phyloP scores from a whole-genome alignment of 2,888 invertebrate genomes.

The Neuroscelio doddi region DNA sequence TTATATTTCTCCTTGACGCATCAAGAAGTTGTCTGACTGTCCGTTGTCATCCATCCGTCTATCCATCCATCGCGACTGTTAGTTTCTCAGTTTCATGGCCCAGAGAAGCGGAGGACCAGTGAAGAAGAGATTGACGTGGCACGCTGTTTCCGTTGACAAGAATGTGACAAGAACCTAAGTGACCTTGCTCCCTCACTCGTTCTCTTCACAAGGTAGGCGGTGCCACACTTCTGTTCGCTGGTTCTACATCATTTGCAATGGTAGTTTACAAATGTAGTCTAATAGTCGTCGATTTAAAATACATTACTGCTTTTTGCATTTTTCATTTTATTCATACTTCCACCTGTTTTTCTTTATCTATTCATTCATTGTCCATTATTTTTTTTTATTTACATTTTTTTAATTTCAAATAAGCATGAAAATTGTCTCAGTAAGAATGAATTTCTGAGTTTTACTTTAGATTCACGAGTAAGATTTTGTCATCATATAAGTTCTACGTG shows the following conservation, averaged over 20 bases:
- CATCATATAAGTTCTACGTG: constrained; percentile 18
- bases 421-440: no score
- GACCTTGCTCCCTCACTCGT: constrained; percentile 58
- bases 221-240: constrained; percentile 49
- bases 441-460: no score
- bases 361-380: no score
- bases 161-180: constrained; percentile 71
- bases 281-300: constrained; percentile 24
- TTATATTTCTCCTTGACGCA: constrained; percentile 72
- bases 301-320: no score
- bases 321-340: no score
- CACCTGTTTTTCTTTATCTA: no score
- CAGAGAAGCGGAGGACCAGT: constrained; percentile 54
- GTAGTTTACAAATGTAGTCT: constrained; percentile 29
- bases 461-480: constrained; percentile 8
- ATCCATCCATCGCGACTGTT: constrained; percentile 52
- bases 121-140: constrained; percentile 70
- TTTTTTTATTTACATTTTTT: no score
- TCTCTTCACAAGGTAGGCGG: constrained; percentile 54
- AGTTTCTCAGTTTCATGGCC: constrained; percentile 55
- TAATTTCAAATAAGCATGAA: no score
- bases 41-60: constrained; percentile 55
- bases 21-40: constrained; percentile 66
- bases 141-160: constrained; percentile 70
- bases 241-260: constrained; percentile 48